Base-by-base conservation (phyloP, 2,797 vertebrate genomes). In the Rousettus madagascariensis region DNA sequence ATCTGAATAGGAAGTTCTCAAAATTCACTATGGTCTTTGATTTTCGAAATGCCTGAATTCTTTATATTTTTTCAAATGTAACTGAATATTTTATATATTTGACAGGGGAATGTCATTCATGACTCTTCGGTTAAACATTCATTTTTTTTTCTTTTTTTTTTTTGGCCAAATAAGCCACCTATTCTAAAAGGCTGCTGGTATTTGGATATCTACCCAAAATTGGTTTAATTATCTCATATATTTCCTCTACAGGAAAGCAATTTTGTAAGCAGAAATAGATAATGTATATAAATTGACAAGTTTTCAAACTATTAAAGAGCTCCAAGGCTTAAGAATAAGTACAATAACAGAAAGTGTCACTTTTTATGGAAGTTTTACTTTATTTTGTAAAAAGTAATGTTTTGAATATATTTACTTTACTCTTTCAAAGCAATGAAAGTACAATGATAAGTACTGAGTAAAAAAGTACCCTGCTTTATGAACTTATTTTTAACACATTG, bases 381-480 rank as follows among this genome's bases (percentile, higher is more conserved):
- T 96, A 96, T 92, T 96, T 96, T 95, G 19, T 74, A 90, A 95
- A 95, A 97, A 90, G 61, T 90, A 94, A 66, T 72, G 43, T 43
- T 86, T 79, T 89, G 26, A 90, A n/a, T 41, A 79, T 89, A 78
- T 86, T 87, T 87, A 91, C 68, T 86, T 90, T 72, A 91, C 30
- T 87, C 49, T 95, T 85, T 94, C 61, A 72, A 95, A 95, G 84
- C 66, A 92, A 86, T 65, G 53, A 24, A 94, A 90, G 24, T 36
- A 87, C 65, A 92, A 20, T 63, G 63, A 41, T 63, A 71, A 72
- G 63, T 49, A 72, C 8, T 77, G 43, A 89, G 59, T 63, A 84
- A 82, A 93, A 46, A 87, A 90, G 43, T 57, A 78, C 51, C 77
- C 82, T 46, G 57, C 71, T 94, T 90, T 93, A 75, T 77, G 82